Percentiles rank a stretch among this genome's conserved stretches.
These are phyloP conservation scores for Loxodonta africana DNA, from an alignment of 2,113 vertebrate species.

Conservation along the genomic window DNA sequence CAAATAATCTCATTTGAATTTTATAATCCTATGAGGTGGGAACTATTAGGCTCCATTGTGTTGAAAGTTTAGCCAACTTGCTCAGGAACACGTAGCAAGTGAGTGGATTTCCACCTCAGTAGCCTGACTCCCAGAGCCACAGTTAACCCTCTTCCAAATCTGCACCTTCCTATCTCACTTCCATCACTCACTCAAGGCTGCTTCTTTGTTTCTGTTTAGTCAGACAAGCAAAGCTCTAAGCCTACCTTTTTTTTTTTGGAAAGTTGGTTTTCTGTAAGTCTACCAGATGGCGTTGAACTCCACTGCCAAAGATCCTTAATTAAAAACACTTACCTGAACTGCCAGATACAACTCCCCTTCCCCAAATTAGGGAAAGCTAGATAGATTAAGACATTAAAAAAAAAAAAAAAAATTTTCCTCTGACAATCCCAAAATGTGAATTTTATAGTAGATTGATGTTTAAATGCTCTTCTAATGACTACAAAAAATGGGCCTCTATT, in stretches of 20 bases:
- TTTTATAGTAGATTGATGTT: not conserved
- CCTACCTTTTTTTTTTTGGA: not conserved
- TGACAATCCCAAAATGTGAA: not conserved
- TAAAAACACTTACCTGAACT: not conserved
- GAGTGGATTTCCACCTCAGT: not conserved
- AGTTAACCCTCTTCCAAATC: not conserved
- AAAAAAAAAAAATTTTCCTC: not conserved
- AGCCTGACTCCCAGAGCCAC: fast-evolving
- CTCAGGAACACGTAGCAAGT: not conserved
- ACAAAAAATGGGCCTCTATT: not conserved
- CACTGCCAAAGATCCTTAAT: not conserved
- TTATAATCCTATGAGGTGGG: not conserved
- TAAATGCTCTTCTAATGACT: not conserved
- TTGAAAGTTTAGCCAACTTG: not conserved
- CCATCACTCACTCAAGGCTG: not conserved
- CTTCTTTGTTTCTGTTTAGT: not conserved
- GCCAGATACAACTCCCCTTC: not conserved
- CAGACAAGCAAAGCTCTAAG: not conserved
- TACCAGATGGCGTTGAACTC: not conserved
- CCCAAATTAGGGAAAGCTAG: not conserved
- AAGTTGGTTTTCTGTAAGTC: not conserved
- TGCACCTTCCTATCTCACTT: not conserved
- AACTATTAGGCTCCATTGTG: no score
- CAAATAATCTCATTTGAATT: not conserved
- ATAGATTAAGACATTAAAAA: not conserved